Evolutionary conservation across 35 echinoderm and acorn worm genomes (phyloP).

Genomic region (Acanthaster planci): DNA sequence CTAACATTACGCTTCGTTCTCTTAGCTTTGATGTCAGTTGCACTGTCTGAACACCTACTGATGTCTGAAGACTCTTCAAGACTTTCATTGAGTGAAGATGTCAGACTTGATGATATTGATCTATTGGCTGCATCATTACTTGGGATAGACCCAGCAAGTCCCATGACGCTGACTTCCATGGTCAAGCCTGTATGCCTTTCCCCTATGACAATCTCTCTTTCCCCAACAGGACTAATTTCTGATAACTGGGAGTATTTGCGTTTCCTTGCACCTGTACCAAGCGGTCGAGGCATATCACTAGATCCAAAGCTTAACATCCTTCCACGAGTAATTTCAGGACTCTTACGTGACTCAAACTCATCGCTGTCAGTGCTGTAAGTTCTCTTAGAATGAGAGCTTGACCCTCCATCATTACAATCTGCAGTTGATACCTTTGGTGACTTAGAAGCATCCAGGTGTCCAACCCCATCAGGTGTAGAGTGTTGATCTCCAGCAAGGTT

Average conservation of each 20-base stretch:
- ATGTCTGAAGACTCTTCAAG: slow-evolving; percentile 21
- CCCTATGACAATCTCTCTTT: neutral
- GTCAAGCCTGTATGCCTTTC: slow-evolving; percentile 26
- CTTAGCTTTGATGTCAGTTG: neutral
- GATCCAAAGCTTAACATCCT: neutral
- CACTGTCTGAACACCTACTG: neutral
- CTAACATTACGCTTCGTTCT: slow-evolving; percentile 8
- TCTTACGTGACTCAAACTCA: slow-evolving; percentile 6
- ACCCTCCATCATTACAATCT: neutral
- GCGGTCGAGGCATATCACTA: neutral
- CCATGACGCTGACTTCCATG: slow-evolving; percentile 5
- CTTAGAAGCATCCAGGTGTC: no score
- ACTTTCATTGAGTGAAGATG: slow-evolving; percentile 2
- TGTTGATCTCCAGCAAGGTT: neutral
- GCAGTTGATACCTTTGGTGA: neutral
- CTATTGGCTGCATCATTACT: neutral
- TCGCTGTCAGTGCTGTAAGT: slow-evolving; percentile 39
- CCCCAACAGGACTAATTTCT: slow-evolving; percentile 5
- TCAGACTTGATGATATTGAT: neutral
- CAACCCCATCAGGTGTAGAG: neutral
- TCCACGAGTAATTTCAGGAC: neutral
- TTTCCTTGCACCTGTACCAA: neutral
- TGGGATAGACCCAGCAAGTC: neutral
- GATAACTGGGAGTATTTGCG: neutral
- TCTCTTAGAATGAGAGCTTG: neutral